Conservation (phyloP, 2,797 vertebrate genomes). For the Cyprinodon diabolis region DNA sequence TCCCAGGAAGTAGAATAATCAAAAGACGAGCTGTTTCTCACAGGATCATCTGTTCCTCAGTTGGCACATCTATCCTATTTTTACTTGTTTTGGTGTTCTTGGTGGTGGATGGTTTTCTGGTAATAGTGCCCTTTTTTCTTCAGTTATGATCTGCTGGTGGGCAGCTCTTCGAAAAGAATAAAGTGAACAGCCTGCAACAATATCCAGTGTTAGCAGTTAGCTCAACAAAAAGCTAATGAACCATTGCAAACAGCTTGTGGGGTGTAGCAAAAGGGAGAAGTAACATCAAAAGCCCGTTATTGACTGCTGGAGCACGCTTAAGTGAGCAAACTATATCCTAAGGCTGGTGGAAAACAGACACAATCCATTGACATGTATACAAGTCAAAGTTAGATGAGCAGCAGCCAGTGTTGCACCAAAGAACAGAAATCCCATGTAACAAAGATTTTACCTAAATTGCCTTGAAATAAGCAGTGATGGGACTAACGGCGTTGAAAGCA, state of each 20-base stretch:
- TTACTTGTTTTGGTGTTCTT: not conserved
- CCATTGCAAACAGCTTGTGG: slow-evolving; percentile 78
- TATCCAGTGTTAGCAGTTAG: slow-evolving; percentile 77
- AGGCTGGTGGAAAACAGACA: slow-evolving; percentile 63
- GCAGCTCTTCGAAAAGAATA: slow-evolving; percentile 59
- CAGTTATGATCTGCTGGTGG: slow-evolving; percentile 52
- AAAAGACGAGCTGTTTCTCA: slow-evolving; percentile 20
- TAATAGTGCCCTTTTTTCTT: slow-evolving; percentile 16
- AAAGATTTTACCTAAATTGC: slow-evolving; percentile 23
- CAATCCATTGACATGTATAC: slow-evolving; percentile 62
- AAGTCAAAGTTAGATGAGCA: slow-evolving; percentile 39
- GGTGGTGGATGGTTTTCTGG: not conserved
- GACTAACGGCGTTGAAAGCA: too few relatives aligned
- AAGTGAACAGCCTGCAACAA: slow-evolving; percentile 73
- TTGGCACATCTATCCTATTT: slow-evolving; percentile 50
- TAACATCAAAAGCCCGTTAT: slow-evolving; percentile 74
- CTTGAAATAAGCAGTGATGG: slow-evolving; percentile 33
- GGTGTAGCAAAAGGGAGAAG: slow-evolving; percentile 66
- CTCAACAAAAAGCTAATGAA: slow-evolving; percentile 80
- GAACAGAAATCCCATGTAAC: slow-evolving; percentile 24
- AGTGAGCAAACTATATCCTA: slow-evolving; percentile 72
- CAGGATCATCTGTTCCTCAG: slow-evolving; percentile 35
- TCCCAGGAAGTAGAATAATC: not conserved
- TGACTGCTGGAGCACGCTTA: slow-evolving; percentile 58
- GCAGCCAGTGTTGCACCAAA: slow-evolving; percentile 20